A percentile compares a stretch with the other conserved stretches of the same genome.
phyloP scores from a whole-genome alignment of 1,140 invertebrate species.

The Calephelis virginiensis region DNA sequence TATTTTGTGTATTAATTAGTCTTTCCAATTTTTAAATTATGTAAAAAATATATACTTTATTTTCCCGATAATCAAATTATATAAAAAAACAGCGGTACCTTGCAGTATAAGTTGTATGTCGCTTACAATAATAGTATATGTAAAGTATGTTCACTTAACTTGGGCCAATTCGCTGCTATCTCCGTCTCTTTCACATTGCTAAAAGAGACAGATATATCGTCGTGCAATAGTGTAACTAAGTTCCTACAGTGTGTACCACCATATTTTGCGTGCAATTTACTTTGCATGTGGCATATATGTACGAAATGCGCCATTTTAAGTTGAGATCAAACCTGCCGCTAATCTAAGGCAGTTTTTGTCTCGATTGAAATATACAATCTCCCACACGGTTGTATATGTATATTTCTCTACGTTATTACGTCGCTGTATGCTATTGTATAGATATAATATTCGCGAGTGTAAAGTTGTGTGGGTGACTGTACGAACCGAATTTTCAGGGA shows the following conservation, averaged over 20 bases:
- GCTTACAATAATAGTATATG: constrained; percentile 6
- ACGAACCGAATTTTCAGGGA: constrained; percentile 13
- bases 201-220: constrained; percentile 25
- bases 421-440: constrained; percentile 25
- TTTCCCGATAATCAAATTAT: constrained; percentile 9
- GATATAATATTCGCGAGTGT: constrained; percentile 21
- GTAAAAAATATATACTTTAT: background rate
- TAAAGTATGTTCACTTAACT: constrained; percentile 18
- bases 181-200: constrained; percentile 19
- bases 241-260: constrained; percentile 29
- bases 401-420: constrained; percentile 18
- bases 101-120: constrained; percentile 13
- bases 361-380: constrained; percentile 8
- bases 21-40: background rate
- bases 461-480: constrained; percentile 18
- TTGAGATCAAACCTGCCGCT: background rate
- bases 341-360: constrained; percentile 8
- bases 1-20: background rate
- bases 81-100: constrained; percentile 23
- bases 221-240: constrained; percentile 36
- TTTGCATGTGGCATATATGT: constrained; percentile 16
- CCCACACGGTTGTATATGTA: constrained; percentile 20
- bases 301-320: background rate
- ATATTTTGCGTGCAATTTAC: constrained; percentile 13
- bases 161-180: constrained; percentile 17